Conservation (phyloP, 2,113 vertebrate genomes). For the Petromus typicus region DNA sequence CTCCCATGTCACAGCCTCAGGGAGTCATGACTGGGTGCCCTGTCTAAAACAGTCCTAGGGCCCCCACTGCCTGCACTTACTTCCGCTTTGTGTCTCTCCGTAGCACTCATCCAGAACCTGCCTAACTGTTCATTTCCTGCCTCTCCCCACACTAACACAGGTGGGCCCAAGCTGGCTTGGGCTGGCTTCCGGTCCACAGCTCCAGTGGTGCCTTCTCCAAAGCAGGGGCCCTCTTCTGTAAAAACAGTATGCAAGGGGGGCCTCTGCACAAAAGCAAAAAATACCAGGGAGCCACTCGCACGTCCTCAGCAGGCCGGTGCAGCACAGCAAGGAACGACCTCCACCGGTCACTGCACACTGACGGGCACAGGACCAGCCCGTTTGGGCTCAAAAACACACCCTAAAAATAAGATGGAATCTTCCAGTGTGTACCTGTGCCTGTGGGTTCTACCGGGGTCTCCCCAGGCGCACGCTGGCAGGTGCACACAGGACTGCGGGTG, state of each 20-base stretch:
- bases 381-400: background rate
- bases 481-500: background rate
- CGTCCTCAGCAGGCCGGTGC: rapidly evolving
- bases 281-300: too few species aligned
- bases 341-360: too few species aligned
- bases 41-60: background rate
- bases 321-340: too few species aligned
- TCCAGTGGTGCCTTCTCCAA: rapidly evolving
- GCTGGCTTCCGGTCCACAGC: background rate
- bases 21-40: background rate
- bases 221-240: background rate
- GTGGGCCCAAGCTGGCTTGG: rapidly evolving
- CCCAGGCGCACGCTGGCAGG: background rate
- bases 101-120: rapidly evolving
- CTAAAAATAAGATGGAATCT: background rate
- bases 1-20: background rate
- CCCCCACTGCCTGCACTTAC: rapidly evolving
- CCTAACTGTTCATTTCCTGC: rapidly evolving
- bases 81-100: background rate
- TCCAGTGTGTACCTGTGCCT: rapidly evolving
- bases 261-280: background rate
- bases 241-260: background rate
- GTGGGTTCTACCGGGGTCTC: background rate
- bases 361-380: background rate
- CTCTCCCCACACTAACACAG: background rate